Evolutionary conservation across 2,888 invertebrate species (phyloP).

Genomic region (Idaea straminata): DNA sequence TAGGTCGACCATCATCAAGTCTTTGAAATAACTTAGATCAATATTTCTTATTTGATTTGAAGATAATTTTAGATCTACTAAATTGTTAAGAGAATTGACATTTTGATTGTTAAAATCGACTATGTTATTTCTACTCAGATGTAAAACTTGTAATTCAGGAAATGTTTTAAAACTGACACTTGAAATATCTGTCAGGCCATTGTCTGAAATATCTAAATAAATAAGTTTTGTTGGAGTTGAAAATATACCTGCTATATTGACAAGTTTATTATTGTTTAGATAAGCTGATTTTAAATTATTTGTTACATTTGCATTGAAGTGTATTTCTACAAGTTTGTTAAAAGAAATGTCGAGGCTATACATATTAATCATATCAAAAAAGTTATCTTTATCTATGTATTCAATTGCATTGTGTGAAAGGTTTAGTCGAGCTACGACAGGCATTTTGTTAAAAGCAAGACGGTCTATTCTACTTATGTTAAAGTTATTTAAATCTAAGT

Average conservation of each 20-base stretch:
- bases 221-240: constrained; percentile 37
- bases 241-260: constrained; percentile 39
- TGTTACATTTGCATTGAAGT: constrained; percentile 38
- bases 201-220: constrained; percentile 54
- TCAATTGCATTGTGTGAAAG: constrained; percentile 56
- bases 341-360: constrained; percentile 60
- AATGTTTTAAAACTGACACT: constrained; percentile 35
- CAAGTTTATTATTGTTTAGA: constrained; percentile 53
- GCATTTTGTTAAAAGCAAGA: constrained; percentile 53
- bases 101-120: constrained; percentile 49
- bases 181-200: constrained; percentile 41
- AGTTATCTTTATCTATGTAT: constrained; percentile 50
- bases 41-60: constrained; percentile 50
- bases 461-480: constrained; percentile 48
- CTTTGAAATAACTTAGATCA: constrained; percentile 51
- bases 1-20: constrained; percentile 50
- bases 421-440: constrained; percentile 56
- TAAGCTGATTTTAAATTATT: constrained; percentile 54
- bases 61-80: constrained; percentile 50
- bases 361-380: constrained; percentile 51
- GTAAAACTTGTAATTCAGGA: constrained; percentile 47
- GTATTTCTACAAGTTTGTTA: constrained; percentile 46
- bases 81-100: constrained; percentile 45
- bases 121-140: constrained; percentile 52
- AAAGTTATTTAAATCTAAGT: constrained; percentile 55